phyloP scores from a whole-genome alignment of 2,888 invertebrate species.

The Theodoxus fluviatilis region DNA sequence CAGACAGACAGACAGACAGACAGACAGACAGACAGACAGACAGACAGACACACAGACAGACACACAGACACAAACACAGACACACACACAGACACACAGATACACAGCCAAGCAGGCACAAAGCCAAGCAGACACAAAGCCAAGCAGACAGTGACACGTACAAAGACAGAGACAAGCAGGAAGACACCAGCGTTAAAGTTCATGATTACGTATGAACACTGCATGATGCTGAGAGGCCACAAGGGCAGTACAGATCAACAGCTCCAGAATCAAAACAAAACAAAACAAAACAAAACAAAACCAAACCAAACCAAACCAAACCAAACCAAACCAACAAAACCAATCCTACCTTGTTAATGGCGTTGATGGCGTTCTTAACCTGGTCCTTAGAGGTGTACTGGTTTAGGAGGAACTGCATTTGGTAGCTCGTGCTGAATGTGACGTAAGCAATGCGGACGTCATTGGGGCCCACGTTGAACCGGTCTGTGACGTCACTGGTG shows the following conservation, averaged over 20 bases:
- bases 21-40: not conserved
- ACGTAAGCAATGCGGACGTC: constrained; percentile 60
- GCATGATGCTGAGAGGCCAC: too few relatives aligned
- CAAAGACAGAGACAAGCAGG: too few relatives aligned
- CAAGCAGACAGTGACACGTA: too few relatives aligned
- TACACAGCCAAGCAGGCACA: too few relatives aligned
- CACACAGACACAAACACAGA: not conserved
- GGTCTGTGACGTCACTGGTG: constrained; percentile 55
- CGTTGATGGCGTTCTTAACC: constrained; percentile 32
- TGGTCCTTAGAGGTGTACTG: constrained; percentile 30
- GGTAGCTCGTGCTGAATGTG: constrained; percentile 60
- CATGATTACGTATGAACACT: too few relatives aligned
- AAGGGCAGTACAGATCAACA: too few relatives aligned
- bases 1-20: not conserved
- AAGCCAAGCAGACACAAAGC: too few relatives aligned
- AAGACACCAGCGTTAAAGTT: too few relatives aligned
- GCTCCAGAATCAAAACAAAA: too few relatives aligned
- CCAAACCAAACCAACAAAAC: too few relatives aligned
- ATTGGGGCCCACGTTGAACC: constrained; percentile 57
- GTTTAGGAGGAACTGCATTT: constrained; percentile 26
- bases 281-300: too few relatives aligned
- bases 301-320: too few relatives aligned
- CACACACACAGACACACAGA: not conserved
- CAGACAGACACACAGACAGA: not conserved
- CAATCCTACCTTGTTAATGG: constrained; percentile 34